These are phyloP conservation scores for Habroteleia sp. DNA, from an alignment of 2,888 invertebrate genomes.

Conservation along the genomic window DNA sequence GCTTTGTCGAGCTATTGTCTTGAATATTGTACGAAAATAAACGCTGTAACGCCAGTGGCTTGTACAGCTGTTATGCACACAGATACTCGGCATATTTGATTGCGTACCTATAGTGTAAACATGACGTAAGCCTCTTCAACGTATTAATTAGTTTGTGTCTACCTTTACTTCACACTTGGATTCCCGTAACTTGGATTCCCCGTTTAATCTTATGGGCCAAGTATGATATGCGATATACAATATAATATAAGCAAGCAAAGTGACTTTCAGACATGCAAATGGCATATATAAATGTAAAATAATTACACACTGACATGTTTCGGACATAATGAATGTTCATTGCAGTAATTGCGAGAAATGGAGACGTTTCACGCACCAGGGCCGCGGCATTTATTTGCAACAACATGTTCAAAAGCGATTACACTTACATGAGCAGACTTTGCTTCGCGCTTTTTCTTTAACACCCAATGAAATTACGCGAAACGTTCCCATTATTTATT, in stretches of 20 bases:
- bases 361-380: constrained; percentile 1
- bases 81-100: constrained; percentile 55
- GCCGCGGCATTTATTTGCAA: constrained; percentile 4
- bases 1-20: constrained; percentile 36
- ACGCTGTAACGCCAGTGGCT: constrained; percentile 37
- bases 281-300: constrained; percentile 19
- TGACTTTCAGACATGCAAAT: constrained; percentile 6
- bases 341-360: constrained; percentile 2
- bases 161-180: constrained; percentile 55
- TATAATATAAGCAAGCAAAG: constrained; percentile 38
- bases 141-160: constrained; percentile 57
- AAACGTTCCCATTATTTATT: too few relatives aligned
- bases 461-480: too few relatives aligned
- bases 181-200: constrained; percentile 45
- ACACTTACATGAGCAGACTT: not conserved
- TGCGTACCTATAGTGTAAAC: constrained; percentile 57
- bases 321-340: constrained; percentile 9
- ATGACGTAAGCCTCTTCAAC: constrained; percentile 59
- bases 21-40: constrained; percentile 50
- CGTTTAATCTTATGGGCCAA: constrained; percentile 52
- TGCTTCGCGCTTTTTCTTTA: too few relatives aligned
- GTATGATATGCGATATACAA: constrained; percentile 32
- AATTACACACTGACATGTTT: constrained; percentile 24
- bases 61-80: constrained; percentile 37
- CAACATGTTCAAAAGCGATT: not conserved